phyloP scores from a whole-genome alignment of 2,797 vertebrate species.

The Spizella passerina region DNA sequence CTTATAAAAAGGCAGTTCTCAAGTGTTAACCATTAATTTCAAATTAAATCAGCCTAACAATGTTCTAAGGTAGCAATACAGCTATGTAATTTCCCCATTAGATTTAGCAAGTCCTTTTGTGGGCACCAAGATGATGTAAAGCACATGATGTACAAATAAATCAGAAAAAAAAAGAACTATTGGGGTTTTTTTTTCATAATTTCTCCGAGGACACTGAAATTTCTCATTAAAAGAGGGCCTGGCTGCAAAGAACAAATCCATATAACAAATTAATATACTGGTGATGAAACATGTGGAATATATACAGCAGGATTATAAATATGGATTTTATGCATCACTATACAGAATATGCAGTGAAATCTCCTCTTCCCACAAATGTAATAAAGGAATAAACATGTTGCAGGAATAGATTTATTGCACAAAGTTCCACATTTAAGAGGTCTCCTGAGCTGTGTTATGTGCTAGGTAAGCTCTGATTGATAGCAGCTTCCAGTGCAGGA shows the following conservation, averaged over 20 bases:
- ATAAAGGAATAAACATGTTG: conserved; percentile 33
- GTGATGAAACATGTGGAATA: conserved; percentile 1
- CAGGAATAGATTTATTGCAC: conserved; percentile 29
- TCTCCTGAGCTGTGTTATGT: conserved; percentile 14
- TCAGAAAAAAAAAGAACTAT: neutral
- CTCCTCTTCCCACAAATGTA: neutral
- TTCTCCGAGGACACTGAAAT: neutral
- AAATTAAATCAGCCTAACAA: neutral
- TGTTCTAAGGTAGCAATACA: neutral
- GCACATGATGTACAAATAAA: neutral
- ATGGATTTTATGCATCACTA: neutral
- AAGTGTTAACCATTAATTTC: neutral
- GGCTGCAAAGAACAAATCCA: neutral
- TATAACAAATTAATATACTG: conserved; percentile 1
- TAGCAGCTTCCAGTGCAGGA: neutral
- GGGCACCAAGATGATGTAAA: neutral
- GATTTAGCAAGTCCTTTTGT: neutral
- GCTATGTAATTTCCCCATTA: neutral
- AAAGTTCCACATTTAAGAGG: conserved; percentile 14
- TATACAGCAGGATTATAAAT: neutral
- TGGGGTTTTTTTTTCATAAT: neutral
- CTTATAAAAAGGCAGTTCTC: neutral
- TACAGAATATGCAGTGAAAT: neutral
- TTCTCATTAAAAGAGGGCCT: neutral
- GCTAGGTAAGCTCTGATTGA: conserved; percentile 12